phyloP scores from a whole-genome alignment of 2,888 invertebrate genomes.

The Chloroclysta siterata region DNA sequence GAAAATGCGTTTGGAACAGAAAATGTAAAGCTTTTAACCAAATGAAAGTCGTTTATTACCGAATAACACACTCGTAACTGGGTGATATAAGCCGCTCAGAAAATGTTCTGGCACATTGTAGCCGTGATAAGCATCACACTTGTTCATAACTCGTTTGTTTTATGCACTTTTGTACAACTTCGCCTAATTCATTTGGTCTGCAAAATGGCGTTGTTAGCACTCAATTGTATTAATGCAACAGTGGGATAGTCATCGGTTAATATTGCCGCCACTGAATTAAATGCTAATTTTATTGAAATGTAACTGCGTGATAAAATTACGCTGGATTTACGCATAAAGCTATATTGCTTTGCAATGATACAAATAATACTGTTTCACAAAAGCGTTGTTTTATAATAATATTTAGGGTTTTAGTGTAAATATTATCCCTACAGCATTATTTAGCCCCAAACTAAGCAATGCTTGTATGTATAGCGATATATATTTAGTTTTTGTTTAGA shows the following conservation, averaged over 20 bases:
- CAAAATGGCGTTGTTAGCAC: constrained; percentile 50
- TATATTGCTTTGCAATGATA: constrained; percentile 14
- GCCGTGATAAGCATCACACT: constrained; percentile 61
- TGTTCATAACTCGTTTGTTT: constrained; percentile 61
- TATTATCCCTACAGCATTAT: too few species aligned
- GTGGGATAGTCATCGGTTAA: constrained; percentile 42
- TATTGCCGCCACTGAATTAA: constrained; percentile 34
- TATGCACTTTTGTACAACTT: constrained; percentile 64
- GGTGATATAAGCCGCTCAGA: constrained; percentile 73
- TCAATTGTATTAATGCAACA: constrained; percentile 57
- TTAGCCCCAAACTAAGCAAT: too few species aligned
- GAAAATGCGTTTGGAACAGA: constrained; percentile 68
- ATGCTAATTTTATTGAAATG: constrained; percentile 36
- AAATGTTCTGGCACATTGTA: constrained; percentile 74
- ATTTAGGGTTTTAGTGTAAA: too few species aligned
- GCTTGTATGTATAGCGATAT: too few species aligned
- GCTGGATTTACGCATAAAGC: constrained; percentile 10
- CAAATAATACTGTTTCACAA: too few species aligned
- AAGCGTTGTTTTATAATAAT: too few species aligned
- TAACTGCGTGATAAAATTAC: constrained; percentile 21
- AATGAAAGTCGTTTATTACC: constrained; percentile 80
- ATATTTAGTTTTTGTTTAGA: too few species aligned
- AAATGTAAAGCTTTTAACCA: constrained; percentile 81
- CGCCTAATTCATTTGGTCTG: constrained; percentile 55
- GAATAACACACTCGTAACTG: constrained; percentile 77